Percentiles rank a stretch among this genome's conserved stretches.
Evolutionary conservation across 2,888 invertebrate species (phyloP).

Genomic region (Habroteleia sp.): DNA sequence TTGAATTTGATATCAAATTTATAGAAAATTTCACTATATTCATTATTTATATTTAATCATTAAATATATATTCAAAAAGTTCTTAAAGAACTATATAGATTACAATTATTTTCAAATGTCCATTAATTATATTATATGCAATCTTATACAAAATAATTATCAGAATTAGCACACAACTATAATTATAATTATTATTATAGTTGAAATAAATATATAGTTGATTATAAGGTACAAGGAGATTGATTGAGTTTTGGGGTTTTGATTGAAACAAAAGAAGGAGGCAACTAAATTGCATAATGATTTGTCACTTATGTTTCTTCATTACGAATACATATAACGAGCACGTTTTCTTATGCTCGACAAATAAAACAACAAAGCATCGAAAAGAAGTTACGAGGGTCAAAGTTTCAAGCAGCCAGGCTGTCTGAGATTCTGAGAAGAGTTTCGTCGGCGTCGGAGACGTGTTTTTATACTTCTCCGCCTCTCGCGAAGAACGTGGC

Average conservation of each 20-base stretch:
- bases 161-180: too few species aligned
- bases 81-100: too few species aligned
- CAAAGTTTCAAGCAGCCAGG: constrained; percentile 62
- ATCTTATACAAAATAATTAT: too few species aligned
- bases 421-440: constrained; percentile 74
- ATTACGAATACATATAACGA: constrained; percentile 23
- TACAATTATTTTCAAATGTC: too few species aligned
- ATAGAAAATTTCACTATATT: too few species aligned
- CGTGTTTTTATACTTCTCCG: constrained; percentile 72
- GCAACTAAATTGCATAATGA: constrained; percentile 42
- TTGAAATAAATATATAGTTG: too few species aligned
- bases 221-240: too few species aligned
- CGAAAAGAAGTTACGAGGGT: constrained; percentile 61
- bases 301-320: constrained; percentile 49
- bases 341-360: constrained; percentile 62
- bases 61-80: too few species aligned
- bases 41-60: too few species aligned
- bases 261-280: constrained; percentile 8
- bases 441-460: constrained; percentile 72
- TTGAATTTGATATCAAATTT: too few species aligned
- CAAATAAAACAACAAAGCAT: constrained; percentile 66
- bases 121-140: too few species aligned
- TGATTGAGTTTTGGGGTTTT: not conserved
- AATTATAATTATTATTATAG: too few species aligned
- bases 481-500: constrained; percentile 58